Evolutionary conservation across 2,113 vertebrate genomes (phyloP).

Genomic region (Onychorhynchus coronatus): DNA sequence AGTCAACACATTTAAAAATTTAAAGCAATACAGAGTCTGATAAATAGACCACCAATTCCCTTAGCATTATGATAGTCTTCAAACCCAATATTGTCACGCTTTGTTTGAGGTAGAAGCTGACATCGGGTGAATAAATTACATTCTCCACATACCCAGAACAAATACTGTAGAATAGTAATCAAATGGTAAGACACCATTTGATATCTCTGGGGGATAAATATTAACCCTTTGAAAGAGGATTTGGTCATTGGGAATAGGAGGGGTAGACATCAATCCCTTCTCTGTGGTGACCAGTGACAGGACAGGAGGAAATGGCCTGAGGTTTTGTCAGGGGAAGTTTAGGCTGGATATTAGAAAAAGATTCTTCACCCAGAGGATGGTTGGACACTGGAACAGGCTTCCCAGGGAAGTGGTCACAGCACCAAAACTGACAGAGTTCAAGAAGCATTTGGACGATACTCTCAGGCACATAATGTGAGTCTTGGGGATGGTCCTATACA

Average conservation of each 20-base stretch:
- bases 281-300: not conserved
- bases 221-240: not conserved
- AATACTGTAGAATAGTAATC: not conserved
- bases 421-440: not conserved
- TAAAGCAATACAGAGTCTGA: not conserved
- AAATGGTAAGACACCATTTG: not conserved
- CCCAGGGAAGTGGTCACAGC: not conserved
- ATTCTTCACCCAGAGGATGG: not conserved
- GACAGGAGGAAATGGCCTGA: not conserved
- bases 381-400: not conserved
- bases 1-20: not conserved
- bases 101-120: not conserved
- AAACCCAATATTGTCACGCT: not conserved
- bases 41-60: not conserved
- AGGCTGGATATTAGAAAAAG: not conserved
- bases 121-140: not conserved
- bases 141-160: not conserved
- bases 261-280: not conserved
- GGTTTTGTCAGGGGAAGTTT: not conserved
- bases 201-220: not conserved
- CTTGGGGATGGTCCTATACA: not conserved
- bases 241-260: not conserved
- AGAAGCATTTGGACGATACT: not conserved
- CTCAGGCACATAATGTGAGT: not conserved
- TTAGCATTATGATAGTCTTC: not conserved